Evolutionary conservation across 2,113 vertebrate genomes (phyloP).

Genomic region (Mustelus asterias): DNA sequence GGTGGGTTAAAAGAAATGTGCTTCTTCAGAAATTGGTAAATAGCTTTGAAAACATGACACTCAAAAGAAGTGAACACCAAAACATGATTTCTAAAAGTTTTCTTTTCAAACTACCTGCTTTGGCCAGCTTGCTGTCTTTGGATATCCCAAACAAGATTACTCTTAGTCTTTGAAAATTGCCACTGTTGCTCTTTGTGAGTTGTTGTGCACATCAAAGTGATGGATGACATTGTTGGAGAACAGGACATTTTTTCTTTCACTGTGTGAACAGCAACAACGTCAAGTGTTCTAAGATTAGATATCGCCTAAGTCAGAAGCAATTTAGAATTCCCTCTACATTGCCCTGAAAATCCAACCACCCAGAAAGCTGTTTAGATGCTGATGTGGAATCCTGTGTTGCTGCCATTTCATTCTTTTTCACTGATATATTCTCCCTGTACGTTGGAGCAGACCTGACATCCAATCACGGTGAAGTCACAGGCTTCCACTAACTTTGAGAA

Average conservation of each 20-base stretch:
- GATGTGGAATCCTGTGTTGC: not conserved
- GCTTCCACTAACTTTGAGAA: not conserved
- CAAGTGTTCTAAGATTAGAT: not conserved
- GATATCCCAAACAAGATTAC: not conserved
- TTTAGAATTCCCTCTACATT: slow-evolving; percentile 1
- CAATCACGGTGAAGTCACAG: not conserved
- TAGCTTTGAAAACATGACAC: not conserved
- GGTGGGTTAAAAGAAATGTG: not conserved
- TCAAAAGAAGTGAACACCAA: not conserved
- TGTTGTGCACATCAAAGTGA: slow-evolving; percentile 14
- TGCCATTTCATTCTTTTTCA: not conserved
- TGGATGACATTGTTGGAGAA: slow-evolving; percentile 15
- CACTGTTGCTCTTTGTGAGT: not conserved
- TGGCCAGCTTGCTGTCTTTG: not conserved
- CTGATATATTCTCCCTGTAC: not conserved
- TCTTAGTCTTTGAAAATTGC: not conserved
- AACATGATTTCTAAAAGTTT: not conserved
- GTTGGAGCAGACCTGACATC: not conserved
- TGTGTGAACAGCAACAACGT: not conserved
- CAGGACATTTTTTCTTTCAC: not conserved
- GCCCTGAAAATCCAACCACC: not conserved
- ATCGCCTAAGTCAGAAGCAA: slow-evolving; percentile 7
- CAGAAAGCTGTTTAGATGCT: not conserved
- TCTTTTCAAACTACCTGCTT: not conserved
- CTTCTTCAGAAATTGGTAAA: not conserved